Conservation (phyloP, 2,888 invertebrate species). For the Emmelina monodactyla region DNA sequence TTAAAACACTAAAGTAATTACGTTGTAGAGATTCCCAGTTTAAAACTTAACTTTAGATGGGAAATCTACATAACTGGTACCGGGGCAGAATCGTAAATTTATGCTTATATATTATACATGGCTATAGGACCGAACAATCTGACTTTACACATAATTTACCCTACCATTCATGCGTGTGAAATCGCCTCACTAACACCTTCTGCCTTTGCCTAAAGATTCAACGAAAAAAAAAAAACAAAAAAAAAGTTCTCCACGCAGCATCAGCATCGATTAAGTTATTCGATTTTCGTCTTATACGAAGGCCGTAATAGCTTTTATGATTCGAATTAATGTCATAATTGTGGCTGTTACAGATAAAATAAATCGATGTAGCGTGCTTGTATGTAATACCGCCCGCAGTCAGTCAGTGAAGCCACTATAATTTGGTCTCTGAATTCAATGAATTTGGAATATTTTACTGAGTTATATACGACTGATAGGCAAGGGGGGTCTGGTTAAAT, state of each 20-base stretch:
- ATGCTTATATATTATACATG: no score
- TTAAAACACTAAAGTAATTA: slow-evolving; percentile 55
- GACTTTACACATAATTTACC: neutral
- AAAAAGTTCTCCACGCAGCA: slow-evolving; percentile 35
- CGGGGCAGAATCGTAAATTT: neutral
- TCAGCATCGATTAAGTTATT: slow-evolving; percentile 46
- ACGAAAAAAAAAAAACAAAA: slow-evolving; percentile 25
- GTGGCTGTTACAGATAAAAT: slow-evolving; percentile 56
- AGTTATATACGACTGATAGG: neutral
- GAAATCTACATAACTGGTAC: slow-evolving; percentile 2
- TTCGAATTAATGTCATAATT: slow-evolving; percentile 62
- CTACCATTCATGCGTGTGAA: neutral
- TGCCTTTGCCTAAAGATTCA: slow-evolving; percentile 36
- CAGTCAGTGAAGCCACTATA: slow-evolving; percentile 20
- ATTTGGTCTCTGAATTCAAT: neutral
- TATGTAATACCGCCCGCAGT: slow-evolving; percentile 58
- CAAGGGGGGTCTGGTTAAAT: neutral
- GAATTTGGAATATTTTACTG: neutral
- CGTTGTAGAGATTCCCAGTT: slow-evolving; percentile 23
- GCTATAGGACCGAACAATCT: neutral
- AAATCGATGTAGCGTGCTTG: slow-evolving; percentile 54
- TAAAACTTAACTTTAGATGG: neutral
- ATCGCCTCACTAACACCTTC: slow-evolving; percentile 20
- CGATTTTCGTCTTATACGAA: slow-evolving; percentile 47
- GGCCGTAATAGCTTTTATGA: slow-evolving; percentile 52